Evolutionary conservation across 1,140 invertebrate species (phyloP), one percentile per base, ranked within the genome.

Genomic region (Drosophila obscura): DNA sequence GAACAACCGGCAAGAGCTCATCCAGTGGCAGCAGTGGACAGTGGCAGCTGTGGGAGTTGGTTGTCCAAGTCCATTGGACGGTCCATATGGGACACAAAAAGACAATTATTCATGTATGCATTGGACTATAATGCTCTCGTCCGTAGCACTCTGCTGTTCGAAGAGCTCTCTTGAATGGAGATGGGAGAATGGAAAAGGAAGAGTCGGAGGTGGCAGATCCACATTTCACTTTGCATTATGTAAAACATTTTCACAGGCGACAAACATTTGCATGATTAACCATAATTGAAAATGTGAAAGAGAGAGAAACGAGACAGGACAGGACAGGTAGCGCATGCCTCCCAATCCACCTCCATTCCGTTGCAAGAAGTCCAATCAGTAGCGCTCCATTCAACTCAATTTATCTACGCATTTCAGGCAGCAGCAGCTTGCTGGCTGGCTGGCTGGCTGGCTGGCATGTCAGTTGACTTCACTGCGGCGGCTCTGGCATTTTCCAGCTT

Each of bases 231-330:
- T 87, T 85, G 82, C 82, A 85, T 85, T 85, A 85, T 88, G 82
- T 88, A 85, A 85, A 85, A 75, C 82, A 88, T 88, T 87, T 82
- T 78, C 83, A 66, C 66, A 85, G 82, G 82, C 82, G 82, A 87
- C 82, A 85, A 85, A 87, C 83, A 85, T 85, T 85, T 85, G 83
- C 82, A 85, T 85, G 82, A 85, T 85, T 85, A 88, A 85, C 83
- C 82, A 88, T 85, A 88, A 85, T 85, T 85, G 83, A 85, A 85
- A 85, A 87, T 82, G 63, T 71, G 65, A 77, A 81, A 87, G 77
- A 66, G 63, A 39, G 16, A 7, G 35, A 43, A 5, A 11, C 19
- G 35, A 19, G 16, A 49, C 13, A 7, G n/a, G 15, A 45, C 39
- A 39, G 19, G 44, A 50, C 31, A 64, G 67, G 52, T 71, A 46